These are phyloP conservation scores for Apis florea DNA, from an alignment of 1,140 invertebrate genomes.

Conservation along the genomic window DNA sequence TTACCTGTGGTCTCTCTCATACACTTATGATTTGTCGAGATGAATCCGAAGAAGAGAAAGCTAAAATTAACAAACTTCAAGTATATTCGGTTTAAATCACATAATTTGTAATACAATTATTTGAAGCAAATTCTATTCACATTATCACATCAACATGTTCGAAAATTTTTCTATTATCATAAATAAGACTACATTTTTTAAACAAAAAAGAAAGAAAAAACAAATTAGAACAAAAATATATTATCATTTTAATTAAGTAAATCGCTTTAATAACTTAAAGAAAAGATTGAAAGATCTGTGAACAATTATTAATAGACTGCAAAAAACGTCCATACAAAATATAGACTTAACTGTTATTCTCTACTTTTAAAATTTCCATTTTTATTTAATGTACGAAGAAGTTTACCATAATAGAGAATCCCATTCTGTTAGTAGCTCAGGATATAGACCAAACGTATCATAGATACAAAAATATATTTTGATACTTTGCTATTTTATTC, in stretches of 20 bases:
- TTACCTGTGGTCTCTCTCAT: conserved; percentile 92
- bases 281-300: conserved; percentile 26
- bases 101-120: conserved; percentile 20
- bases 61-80: conserved; percentile 83
- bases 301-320: conserved; percentile 46
- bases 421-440: conserved; percentile 73
- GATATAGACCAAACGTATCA: conserved; percentile 72
- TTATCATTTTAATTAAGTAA: conserved; percentile 16
- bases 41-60: conserved; percentile 85
- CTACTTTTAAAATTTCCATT: conserved; percentile 67
- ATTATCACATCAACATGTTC: conserved; percentile 8
- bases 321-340: conserved; percentile 62
- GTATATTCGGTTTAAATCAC: conserved; percentile 79
- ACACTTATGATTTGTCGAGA: conserved; percentile 87
- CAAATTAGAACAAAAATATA: neutral
- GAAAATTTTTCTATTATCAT: conserved; percentile 19
- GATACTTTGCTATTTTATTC: conserved; percentile 78
- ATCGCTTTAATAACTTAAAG: neutral
- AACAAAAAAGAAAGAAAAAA: neutral
- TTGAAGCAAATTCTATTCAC: conserved; percentile 17
- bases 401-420: conserved; percentile 59
- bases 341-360: conserved; percentile 61
- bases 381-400: conserved; percentile 64
- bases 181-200: conserved; percentile 15
- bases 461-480: conserved; percentile 78